Conservation (phyloP, 2,113 vertebrate species). For the Genyomyrus donnyi region DNA sequence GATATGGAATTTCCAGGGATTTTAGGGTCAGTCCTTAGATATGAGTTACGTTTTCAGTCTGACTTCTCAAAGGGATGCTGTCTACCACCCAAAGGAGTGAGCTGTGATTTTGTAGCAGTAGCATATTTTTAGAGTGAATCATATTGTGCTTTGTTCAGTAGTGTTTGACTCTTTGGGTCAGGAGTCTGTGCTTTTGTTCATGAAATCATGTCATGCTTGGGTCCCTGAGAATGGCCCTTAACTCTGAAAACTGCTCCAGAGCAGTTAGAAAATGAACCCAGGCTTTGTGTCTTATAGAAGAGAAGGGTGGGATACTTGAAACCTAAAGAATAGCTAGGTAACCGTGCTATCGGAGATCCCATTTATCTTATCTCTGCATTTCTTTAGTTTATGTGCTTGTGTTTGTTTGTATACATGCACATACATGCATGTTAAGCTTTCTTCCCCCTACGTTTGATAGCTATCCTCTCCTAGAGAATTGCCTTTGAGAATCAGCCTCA, state of each 20-base stretch:
- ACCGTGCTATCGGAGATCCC: background rate
- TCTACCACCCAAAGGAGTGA: slow-evolving; percentile 14
- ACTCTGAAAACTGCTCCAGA: background rate
- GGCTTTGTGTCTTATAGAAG: background rate
- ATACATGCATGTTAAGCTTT: background rate
- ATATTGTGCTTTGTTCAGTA: background rate
- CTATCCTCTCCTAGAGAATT: too few species aligned
- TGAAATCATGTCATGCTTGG: background rate
- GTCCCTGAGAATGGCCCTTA: background rate
- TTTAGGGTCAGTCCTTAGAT: background rate
- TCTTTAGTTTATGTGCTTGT: background rate
- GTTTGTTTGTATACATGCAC: background rate
- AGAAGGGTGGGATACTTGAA: background rate
- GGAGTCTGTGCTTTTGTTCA: background rate
- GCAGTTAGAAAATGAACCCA: background rate
- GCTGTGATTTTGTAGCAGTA: background rate
- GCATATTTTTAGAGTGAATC: background rate
- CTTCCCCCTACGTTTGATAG: background rate
- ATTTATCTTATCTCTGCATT: background rate
- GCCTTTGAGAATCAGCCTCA: background rate
- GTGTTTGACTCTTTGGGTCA: background rate
- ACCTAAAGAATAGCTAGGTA: background rate
- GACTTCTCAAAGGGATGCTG: slow-evolving; percentile 22
- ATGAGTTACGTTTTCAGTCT: background rate
- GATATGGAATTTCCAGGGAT: background rate